Base-by-base conservation (phyloP, 2,888 invertebrate species). In the Hemicrepidius hirtus region DNA sequence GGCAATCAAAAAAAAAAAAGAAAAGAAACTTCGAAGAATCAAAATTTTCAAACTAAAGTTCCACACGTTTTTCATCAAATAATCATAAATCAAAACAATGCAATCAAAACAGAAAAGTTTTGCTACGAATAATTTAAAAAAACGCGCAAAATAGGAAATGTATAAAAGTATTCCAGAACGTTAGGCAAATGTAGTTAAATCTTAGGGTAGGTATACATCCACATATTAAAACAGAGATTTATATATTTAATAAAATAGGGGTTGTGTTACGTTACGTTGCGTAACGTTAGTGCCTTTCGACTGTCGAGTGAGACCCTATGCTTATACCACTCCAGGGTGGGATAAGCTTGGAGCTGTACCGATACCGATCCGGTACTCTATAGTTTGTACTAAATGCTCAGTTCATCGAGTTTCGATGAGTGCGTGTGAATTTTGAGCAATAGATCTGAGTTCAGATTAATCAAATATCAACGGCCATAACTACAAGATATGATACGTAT, bases 211-310 rank as follows among this genome's bases (percentile, higher is more conserved):
- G 83, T 80, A 81, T 84, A 85, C 82, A 84, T 83, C 84, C 85
- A 85, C 84, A 85, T 84, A 85, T 82, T 80, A 82, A n/a, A 57
- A 60, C 83, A 84, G 83, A 84, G 83, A 84, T 84, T 82, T 84
- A 84, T 84, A 74, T 84, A 74, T 74, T 75, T 73, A 74, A 75
- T 74, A 78, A 78, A 83, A 84, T 85, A 85, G 85, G 86, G 86
- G 86, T 86, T 86, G 86, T 86, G 86, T 86, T 85, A 79, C 81
- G 81, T 81, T 82, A 79, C 78, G 74, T 71, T 80, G 70, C 79
- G 85, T 86, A 84, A 86, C 86, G 85, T 86, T 85, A 86, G 86
- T 86, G 86, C 86, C 86, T 86, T 86, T 85, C 84, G 85, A 85
- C 81, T 83, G 85, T 86, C 85, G 86, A 86, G 86, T 86, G 86